Percentiles rank a stretch among this genome's conserved stretches.
phyloP scores from a whole-genome alignment of 35 echinoderm and acorn worm species.

The Strongylocentrotus purpuratus region DNA sequence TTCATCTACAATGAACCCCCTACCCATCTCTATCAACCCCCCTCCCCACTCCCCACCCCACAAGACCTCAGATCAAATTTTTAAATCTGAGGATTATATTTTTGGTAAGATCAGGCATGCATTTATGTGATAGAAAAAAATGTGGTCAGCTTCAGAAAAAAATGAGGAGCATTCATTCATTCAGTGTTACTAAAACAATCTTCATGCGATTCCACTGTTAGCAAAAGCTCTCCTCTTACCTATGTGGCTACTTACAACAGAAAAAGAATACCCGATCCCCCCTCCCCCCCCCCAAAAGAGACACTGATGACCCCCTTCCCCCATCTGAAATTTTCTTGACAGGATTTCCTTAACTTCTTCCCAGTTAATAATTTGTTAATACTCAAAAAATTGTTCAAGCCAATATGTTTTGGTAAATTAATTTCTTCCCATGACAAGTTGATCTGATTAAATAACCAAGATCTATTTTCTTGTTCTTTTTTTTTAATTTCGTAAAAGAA shows the following conservation, averaged over 20 bases:
- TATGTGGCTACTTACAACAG: not conserved
- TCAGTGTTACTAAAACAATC: slow-evolving; percentile 41
- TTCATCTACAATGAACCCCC: not conserved
- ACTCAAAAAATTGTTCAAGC: not conserved
- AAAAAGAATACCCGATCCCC: not conserved
- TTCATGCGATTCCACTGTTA: slow-evolving; percentile 16
- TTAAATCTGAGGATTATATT: not conserved
- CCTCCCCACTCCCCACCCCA: not conserved
- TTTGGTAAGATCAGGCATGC: slow-evolving; percentile 49
- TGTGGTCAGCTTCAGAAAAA: slow-evolving; percentile 29
- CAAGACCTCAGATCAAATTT: not conserved
- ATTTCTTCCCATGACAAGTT: not conserved
- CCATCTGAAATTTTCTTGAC: too few relatives aligned
- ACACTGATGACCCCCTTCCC: too few relatives aligned
- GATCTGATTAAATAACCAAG: too few relatives aligned
- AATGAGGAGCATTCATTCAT: slow-evolving; percentile 42
- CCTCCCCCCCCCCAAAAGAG: not conserved
- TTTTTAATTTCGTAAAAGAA: too few relatives aligned
- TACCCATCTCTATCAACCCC: not conserved
- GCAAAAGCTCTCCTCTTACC: not conserved
- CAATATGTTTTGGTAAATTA: not conserved
- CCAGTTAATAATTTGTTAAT: too few relatives aligned
- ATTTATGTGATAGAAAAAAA: slow-evolving; percentile 20
- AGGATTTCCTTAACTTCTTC: not conserved
- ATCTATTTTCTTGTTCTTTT: too few relatives aligned